Percentiles rank a stretch among this genome's conserved stretches.
phyloP scores from a whole-genome alignment of 2,888 invertebrate species.

The Periphyllus acericola region DNA sequence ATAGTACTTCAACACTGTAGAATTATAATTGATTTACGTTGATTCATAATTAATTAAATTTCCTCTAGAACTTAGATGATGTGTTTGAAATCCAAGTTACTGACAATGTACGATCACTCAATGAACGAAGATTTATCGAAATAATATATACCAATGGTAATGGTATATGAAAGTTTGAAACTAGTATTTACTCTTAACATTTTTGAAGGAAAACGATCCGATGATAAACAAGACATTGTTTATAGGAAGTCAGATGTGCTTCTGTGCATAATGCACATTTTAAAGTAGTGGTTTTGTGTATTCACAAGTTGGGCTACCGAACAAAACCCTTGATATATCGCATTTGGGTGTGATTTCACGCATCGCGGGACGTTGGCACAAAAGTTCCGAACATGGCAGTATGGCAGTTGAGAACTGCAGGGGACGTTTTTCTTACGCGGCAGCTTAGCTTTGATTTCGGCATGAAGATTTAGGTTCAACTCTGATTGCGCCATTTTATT shows the following conservation, averaged over 20 bases:
- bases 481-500: background rate
- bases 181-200: no score
- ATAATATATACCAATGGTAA: background rate
- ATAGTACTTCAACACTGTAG: no score
- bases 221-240: background rate
- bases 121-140: background rate
- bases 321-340: background rate
- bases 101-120: background rate
- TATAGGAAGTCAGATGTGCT: background rate
- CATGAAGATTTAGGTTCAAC: background rate
- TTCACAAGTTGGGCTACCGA: background rate
- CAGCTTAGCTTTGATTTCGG: background rate
- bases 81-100: no score
- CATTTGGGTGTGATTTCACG: background rate
- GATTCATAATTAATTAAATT: no score
- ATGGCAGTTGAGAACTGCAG: background rate
- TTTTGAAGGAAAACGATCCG: no score
- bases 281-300: background rate
- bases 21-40: no score
- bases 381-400: slow-evolving; percentile 5
- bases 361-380: background rate
- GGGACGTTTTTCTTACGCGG: background rate
- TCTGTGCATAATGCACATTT: background rate
- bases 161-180: no score
- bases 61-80: no score